These are phyloP conservation scores for Barbus barbus DNA, from an alignment of 2,113 vertebrate genomes.

Conservation along the genomic window DNA sequence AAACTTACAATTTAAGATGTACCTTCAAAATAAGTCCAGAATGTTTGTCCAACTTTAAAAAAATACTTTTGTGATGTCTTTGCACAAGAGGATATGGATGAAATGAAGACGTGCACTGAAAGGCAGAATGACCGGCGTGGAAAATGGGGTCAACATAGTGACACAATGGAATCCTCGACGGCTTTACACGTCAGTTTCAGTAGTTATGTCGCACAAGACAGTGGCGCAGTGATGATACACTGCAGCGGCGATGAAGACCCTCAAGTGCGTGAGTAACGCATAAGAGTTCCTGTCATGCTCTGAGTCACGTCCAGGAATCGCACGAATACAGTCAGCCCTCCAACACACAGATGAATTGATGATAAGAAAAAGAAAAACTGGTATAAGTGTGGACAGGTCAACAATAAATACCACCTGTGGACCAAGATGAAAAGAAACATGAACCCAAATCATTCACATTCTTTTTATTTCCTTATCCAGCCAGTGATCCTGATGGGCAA, in stretches of 20 bases:
- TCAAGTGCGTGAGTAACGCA: neutral
- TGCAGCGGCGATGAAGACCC: neutral
- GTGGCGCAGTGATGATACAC: neutral
- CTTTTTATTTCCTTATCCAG: neutral
- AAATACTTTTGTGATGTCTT: neutral
- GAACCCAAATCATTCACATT: neutral
- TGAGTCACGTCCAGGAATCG: neutral
- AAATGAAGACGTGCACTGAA: neutral
- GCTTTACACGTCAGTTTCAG: conserved; percentile 13
- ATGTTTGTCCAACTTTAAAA: neutral
- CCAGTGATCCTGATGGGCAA: no score
- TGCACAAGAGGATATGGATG: neutral
- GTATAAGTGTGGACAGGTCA: neutral
- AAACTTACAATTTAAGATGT: neutral
- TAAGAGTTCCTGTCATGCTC: neutral
- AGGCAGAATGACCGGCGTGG: neutral
- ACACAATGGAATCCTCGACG: neutral
- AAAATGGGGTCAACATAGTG: neutral
- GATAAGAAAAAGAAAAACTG: neutral
- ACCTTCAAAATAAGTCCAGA: neutral
- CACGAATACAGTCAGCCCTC: neutral
- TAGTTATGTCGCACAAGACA: neutral
- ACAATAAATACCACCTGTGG: neutral
- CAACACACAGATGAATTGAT: neutral
- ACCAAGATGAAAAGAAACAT: neutral